Conservation (phyloP, 2,113 vertebrate genomes). For the Deroptyus accipitrinus region DNA sequence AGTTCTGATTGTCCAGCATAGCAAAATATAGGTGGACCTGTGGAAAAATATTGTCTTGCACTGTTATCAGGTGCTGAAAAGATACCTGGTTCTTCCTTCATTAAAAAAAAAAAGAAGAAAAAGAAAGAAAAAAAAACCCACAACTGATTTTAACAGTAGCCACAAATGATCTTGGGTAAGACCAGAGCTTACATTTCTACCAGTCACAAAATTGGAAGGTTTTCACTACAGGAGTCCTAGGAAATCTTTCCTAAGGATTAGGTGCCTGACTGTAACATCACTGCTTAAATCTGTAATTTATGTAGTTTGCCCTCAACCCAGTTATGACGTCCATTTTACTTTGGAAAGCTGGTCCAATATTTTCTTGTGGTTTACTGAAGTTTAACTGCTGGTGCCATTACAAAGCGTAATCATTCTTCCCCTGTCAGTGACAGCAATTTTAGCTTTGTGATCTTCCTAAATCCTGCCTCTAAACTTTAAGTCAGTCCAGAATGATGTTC, state of each 20-base stretch:
- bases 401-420: constrained; percentile 20
- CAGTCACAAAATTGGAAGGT: background rate
- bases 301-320: background rate
- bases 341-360: background rate
- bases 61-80: background rate
- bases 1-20: background rate
- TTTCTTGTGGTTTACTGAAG: constrained; percentile 23
- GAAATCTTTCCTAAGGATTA: background rate
- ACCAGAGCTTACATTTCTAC: background rate
- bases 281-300: background rate
- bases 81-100: background rate
- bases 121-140: background rate
- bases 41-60: background rate
- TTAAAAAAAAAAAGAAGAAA: background rate
- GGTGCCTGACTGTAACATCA: background rate
- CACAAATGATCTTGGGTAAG: background rate
- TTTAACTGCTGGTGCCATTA: constrained; percentile 20
- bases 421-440: background rate
- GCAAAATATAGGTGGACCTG: background rate
- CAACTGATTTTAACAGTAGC: background rate
- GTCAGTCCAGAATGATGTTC: background rate
- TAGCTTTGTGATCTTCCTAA: constrained; percentile 43
- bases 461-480: constrained; percentile 27
- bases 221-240: background rate
- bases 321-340: background rate